Percentiles rank a stretch among this genome's conserved stretches.
Evolutionary conservation across 2,888 invertebrate species (phyloP).

Genomic region (Drosophila setosimentum): DNA sequence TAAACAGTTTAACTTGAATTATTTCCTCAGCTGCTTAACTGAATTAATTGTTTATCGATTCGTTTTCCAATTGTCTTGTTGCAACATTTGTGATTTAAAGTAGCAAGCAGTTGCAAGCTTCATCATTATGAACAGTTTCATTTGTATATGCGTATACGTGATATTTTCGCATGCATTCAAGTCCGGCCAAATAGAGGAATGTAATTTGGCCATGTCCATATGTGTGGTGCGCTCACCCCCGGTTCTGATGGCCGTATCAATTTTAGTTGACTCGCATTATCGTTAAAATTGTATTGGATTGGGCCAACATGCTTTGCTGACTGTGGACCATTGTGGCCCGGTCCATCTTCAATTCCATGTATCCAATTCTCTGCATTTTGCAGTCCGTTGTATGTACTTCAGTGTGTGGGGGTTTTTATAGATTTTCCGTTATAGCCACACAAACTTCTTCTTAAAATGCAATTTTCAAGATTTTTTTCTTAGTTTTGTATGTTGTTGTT

Average conservation of each 20-base stretch:
- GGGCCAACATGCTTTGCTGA: constrained; percentile 54
- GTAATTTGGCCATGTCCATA: constrained; percentile 18
- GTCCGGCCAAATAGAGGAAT: constrained; percentile 23
- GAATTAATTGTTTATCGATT: background rate
- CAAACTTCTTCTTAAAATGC: constrained; percentile 82
- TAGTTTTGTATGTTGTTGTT: constrained; percentile 22
- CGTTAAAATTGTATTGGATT: constrained; percentile 81
- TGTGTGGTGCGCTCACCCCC: constrained; percentile 9
- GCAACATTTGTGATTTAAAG: constrained; percentile 1
- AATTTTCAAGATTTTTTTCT: constrained; percentile 76
- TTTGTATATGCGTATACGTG: constrained; percentile 24
- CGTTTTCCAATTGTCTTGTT: background rate
- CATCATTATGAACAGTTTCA: constrained; percentile 10
- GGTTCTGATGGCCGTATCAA: constrained; percentile 72
- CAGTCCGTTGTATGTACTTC: constrained; percentile 36
- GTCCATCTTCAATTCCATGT: constrained; percentile 50
- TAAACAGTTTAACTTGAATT: background rate
- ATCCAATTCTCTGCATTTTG: constrained; percentile 45
- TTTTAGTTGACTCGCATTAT: constrained; percentile 72
- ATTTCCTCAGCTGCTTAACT: background rate
- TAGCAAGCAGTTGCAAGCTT: background rate
- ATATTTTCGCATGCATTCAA: constrained; percentile 38
- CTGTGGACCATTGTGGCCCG: constrained; percentile 55
- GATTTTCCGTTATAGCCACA: constrained; percentile 79
- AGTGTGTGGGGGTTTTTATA: constrained; percentile 55